These are phyloP conservation scores for Drosophila tripunctata DNA, from an alignment of 2,888 invertebrate species.

Conservation along the genomic window DNA sequence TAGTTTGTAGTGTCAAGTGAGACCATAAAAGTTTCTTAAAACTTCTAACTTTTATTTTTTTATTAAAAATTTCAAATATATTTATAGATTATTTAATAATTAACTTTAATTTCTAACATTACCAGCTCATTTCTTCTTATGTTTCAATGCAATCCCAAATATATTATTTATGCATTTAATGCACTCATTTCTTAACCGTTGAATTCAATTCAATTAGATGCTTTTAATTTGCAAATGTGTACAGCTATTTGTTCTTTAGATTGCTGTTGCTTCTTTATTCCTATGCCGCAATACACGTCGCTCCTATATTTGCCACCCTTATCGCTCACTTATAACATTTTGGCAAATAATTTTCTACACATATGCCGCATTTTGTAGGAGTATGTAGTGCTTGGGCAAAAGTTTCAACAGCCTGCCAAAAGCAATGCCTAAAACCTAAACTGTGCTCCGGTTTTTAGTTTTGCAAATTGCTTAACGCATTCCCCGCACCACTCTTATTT, in stretches of 20 bases:
- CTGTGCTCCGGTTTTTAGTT: constrained; percentile 53
- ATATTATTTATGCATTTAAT: not conserved
- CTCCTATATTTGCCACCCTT: not conserved
- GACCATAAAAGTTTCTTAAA: too few species aligned
- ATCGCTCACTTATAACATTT: constrained; percentile 18
- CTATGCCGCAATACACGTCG: not conserved
- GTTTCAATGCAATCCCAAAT: not conserved
- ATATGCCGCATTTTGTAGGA: constrained; percentile 50
- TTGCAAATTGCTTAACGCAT: constrained; percentile 50
- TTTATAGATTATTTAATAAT: too few species aligned
- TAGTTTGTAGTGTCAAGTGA: too few species aligned
- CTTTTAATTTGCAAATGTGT: constrained; percentile 1
- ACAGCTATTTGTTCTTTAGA: constrained; percentile 1
- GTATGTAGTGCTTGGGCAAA: constrained; percentile 63
- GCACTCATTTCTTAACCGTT: not conserved
- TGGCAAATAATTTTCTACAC: constrained; percentile 47
- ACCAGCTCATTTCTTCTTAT: too few species aligned
- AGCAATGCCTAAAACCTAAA: constrained; percentile 48
- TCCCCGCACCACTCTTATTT: not conserved
- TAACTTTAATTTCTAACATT: too few species aligned
- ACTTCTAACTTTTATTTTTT: too few species aligned
- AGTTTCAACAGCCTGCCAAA: constrained; percentile 59
- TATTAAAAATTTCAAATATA: too few species aligned
- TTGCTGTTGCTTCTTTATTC: too few species aligned
- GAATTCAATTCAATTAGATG: constrained; percentile 26